Conservation (phyloP, 2,888 invertebrate genomes). For the Sthenelais limicola region DNA sequence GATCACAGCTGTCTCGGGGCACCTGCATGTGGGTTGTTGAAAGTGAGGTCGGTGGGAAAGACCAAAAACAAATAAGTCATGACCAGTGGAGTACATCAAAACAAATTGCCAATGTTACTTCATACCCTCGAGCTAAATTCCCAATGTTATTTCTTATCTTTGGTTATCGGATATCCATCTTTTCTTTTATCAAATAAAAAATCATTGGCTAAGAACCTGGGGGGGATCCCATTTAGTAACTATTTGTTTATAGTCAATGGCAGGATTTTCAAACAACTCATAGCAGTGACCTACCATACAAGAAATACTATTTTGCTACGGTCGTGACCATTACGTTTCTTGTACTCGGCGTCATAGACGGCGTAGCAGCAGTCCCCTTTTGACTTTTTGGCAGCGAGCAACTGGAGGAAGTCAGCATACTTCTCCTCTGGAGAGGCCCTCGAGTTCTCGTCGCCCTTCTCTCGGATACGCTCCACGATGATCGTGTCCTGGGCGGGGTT, state of each 20-base stretch:
- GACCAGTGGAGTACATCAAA: not conserved
- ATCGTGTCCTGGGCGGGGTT: conserved; percentile 36
- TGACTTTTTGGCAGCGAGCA: conserved; percentile 82
- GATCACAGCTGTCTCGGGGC: conserved; percentile 40
- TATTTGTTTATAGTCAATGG: no score
- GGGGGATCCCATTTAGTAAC: no score
- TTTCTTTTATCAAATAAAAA: no score
- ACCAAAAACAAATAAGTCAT: not conserved
- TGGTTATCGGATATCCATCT: no score
- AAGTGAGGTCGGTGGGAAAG: not conserved
- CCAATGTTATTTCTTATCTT: no score
- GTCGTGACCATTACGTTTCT: conserved; percentile 75
- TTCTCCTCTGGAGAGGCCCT: conserved; percentile 78
- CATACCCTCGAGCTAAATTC: no score
- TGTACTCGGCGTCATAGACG: conserved; percentile 95
- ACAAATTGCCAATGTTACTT: no score
- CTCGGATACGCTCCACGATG: conserved; percentile 18
- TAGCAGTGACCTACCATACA: conserved; percentile 55
- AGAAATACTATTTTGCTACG: conserved; percentile 41
- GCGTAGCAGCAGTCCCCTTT: conserved; percentile 96
- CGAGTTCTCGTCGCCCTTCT: conserved; percentile 28
- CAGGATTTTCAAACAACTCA: no score
- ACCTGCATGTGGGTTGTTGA: conserved; percentile 23
- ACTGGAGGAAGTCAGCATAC: conserved; percentile 94
- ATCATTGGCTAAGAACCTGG: no score